phyloP scores from a whole-genome alignment of 2,113 vertebrate genomes.

The Aphelocoma coerulescens region DNA sequence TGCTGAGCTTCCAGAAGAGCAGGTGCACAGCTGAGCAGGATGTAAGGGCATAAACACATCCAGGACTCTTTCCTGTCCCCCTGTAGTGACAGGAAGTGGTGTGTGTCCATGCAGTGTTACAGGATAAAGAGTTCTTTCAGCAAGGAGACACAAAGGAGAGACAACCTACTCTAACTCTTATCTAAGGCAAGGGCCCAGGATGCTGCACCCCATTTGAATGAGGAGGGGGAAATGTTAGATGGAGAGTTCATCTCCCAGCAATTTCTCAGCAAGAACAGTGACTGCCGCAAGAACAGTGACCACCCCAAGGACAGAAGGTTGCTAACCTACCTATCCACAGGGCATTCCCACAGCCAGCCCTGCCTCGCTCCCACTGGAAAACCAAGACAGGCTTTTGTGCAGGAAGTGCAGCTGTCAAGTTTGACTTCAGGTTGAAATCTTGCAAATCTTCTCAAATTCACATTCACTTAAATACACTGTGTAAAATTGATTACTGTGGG shows the following conservation, averaged over 20 bases:
- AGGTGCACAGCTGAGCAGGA: not conserved
- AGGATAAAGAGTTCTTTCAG: not conserved
- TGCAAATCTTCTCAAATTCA: not conserved
- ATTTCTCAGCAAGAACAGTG: not conserved
- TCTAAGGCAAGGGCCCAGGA: not conserved
- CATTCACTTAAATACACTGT: not conserved
- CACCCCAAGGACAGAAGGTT: not conserved
- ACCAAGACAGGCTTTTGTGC: not conserved
- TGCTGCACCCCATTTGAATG: not conserved
- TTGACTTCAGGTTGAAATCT: not conserved
- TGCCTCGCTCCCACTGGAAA: not conserved
- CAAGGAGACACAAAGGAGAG: not conserved
- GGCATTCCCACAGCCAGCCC: not conserved
- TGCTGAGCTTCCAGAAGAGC: not conserved
- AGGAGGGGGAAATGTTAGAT: not conserved
- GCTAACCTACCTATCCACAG: not conserved
- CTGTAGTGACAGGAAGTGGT: not conserved
- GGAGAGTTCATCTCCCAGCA: not conserved
- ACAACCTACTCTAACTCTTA: not conserved
- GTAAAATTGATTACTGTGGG: not conserved
- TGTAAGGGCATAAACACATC: not conserved
- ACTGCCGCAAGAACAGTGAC: not conserved
- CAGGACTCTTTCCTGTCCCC: not conserved
- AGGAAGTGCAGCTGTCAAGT: not conserved
- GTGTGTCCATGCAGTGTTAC: accelerated